A percentile compares a stretch with the other conserved stretches of the same genome.
Conservation (phyloP, 92 coral and sea anemone genomes). For the Nematostella vectensis region DNA sequence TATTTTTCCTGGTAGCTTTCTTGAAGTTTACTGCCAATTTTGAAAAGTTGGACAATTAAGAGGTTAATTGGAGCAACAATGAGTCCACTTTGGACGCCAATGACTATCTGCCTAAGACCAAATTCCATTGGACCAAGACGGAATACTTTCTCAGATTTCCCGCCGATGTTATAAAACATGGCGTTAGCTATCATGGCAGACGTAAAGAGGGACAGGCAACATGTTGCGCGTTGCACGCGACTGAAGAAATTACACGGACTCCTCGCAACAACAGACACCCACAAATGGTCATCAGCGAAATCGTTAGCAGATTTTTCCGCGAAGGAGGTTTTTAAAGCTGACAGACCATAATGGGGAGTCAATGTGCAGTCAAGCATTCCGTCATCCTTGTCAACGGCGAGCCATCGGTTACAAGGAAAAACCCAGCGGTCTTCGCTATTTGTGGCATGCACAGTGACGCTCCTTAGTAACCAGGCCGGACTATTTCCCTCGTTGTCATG, state of each 20-base stretch:
- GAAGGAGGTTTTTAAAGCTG: conserved; percentile 9
- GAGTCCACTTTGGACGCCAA: conserved; percentile 43
- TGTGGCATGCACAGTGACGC: conserved; percentile 4
- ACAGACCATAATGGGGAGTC: background rate
- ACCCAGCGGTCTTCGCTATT: conserved; percentile 8
- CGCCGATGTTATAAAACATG: conserved; percentile 51
- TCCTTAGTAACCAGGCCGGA: conserved; percentile 42
- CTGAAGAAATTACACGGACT: conserved; percentile 30
- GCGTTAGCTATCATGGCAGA: conserved; percentile 64
- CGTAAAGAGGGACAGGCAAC: conserved; percentile 50
- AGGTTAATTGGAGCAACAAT: conserved; percentile 51
- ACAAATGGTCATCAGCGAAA: conserved; percentile 42
- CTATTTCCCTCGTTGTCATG: conserved; percentile 45
- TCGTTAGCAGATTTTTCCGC: conserved; percentile 23
- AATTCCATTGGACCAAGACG: conserved; percentile 53
- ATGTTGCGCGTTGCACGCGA: conserved; percentile 59
- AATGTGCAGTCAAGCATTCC: conserved; percentile 37
- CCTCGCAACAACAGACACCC: conserved; percentile 57
- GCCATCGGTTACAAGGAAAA: conserved; percentile 46
- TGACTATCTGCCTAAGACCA: conserved; percentile 43
- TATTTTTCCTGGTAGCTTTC: background rate
- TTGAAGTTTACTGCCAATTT: conserved; percentile 11
- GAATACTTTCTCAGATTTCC: conserved; percentile 27
- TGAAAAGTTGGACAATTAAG: conserved; percentile 41
- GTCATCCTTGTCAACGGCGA: conserved; percentile 39